Evolutionary conservation across 2,797 vertebrate genomes (phyloP).

Genomic region (Pachyuromys duprasi): DNA sequence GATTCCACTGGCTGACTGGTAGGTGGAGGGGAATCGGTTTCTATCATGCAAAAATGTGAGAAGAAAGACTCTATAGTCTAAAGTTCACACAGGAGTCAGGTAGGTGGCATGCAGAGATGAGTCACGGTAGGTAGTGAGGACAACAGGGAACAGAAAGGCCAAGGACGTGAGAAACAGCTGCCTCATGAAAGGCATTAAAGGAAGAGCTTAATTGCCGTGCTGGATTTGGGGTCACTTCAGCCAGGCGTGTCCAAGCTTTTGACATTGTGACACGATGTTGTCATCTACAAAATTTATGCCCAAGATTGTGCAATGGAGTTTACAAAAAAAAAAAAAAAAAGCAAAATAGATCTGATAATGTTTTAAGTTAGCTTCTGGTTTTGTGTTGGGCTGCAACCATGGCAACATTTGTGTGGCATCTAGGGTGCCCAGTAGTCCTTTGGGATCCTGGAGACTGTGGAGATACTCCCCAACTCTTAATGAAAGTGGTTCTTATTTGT

Average conservation of each 20-base stretch:
- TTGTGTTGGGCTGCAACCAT: too few species aligned
- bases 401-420: background rate
- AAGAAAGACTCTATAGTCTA: background rate
- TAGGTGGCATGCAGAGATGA: background rate
- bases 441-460: background rate
- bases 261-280: background rate
- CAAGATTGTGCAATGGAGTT: background rate
- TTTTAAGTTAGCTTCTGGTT: background rate
- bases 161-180: background rate
- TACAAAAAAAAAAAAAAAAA: background rate
- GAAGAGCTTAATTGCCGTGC: background rate
- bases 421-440: background rate
- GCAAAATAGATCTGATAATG: background rate
- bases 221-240: background rate
- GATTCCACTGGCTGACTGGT: background rate
- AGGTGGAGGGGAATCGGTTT: background rate
- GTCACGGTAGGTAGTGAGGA: background rate
- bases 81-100: background rate
- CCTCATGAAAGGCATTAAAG: background rate
- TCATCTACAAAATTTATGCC: background rate
- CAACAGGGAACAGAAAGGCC: background rate
- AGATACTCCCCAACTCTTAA: background rate
- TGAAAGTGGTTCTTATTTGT: background rate
- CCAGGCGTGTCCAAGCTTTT: background rate
- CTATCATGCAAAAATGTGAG: background rate